phyloP scores from a whole-genome alignment of 2,113 vertebrate species.

The Macrotis lagotis region DNA sequence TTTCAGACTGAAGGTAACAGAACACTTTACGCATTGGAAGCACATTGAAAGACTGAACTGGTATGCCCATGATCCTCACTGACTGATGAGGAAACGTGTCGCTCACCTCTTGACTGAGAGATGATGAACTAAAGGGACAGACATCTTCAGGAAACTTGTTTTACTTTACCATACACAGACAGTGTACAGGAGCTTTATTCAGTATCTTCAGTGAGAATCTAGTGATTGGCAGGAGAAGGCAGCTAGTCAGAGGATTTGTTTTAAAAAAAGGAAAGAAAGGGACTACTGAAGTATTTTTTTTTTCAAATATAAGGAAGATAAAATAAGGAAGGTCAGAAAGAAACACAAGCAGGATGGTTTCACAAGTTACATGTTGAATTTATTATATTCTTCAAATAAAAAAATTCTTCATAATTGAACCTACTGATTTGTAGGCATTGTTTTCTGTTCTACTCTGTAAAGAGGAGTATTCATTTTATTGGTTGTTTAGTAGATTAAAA shows the following conservation, averaged over 20 bases:
- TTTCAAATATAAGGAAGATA: not conserved
- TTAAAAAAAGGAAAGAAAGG: too few relatives aligned
- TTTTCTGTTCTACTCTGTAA: not conserved
- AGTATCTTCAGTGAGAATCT: not conserved
- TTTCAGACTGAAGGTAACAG: not conserved
- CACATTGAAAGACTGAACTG: not conserved
- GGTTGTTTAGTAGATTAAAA: not conserved
- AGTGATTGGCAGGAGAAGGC: not conserved
- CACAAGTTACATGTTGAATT: not conserved
- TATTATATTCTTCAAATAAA: not conserved
- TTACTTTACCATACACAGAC: not conserved
- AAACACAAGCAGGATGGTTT: not conserved
- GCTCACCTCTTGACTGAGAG: not conserved
- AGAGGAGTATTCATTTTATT: not conserved
- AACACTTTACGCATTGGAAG: not conserved
- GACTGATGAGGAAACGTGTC: not conserved
- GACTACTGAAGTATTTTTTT: not conserved
- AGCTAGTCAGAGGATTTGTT: not conserved
- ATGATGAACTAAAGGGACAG: not conserved
- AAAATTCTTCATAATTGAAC: not conserved
- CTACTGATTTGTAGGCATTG: not conserved
- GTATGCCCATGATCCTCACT: not conserved
- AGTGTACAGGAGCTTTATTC: not conserved
- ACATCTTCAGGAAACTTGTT: not conserved
- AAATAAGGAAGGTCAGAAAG: not conserved